Evolutionary conservation across 2,888 invertebrate species (phyloP), one percentile per base, ranked within the genome.

Genomic region (Eupithecia inturbata): DNA sequence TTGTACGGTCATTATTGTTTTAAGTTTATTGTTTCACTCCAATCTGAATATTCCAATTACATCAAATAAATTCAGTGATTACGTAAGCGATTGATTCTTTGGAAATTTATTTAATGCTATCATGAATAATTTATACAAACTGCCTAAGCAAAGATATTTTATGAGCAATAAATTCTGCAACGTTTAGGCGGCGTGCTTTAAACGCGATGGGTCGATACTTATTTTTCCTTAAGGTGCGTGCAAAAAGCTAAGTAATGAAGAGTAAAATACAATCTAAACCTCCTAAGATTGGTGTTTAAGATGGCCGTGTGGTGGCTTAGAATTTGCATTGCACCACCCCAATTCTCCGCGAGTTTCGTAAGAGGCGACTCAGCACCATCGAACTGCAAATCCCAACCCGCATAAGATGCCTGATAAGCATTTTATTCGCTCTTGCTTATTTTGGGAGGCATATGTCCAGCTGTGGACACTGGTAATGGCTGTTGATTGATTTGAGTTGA

Each of bases 141-240:
- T 77, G 78, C 74, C 78, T 76, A 72, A 77, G 71, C 79, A 71
- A 72, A 79, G 79, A 78, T 80, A 78, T 77, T 80, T 80, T 80
- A 79, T 77, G 76, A 68, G 73, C 68, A 28, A 78, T 79, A 80
- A 79, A 80, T 80, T 77, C 71, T 73, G 74, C 76, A 73, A 71
- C 79, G 77, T 75, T 80, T 72, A 76, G 77, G 76, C 77, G 75
- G 75, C 76, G 76, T 77, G 77, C 79, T 75, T 70, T 22, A 72
- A 73, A 77, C 70, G 71, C 75, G 78, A 79, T 78, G 76, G 71
- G 74, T 39, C 39, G 69, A 41, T 74, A 72, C 71, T 78, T 77
- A 69, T 73, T 75, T 76, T 78, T 75, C 67, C 64, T 45, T 49
- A 72, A 60, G 75, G 60, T 36, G 66, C 12, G 72, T 70, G 2